A percentile compares a stretch with the other conserved stretches of the same genome.
Evolutionary conservation across 2,797 vertebrate genomes (phyloP).

Genomic region (Fundulus diaphanus): DNA sequence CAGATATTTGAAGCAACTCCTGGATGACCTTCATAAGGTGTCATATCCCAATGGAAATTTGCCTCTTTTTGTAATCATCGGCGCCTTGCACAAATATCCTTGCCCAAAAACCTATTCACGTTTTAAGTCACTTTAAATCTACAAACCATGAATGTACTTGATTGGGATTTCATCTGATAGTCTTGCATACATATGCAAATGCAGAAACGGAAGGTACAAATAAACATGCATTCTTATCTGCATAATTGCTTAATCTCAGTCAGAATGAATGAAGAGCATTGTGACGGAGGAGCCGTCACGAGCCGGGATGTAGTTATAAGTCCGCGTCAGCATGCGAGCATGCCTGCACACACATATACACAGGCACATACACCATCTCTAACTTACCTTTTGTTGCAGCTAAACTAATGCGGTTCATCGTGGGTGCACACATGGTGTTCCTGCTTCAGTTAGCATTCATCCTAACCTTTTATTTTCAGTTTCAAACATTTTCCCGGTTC

Average conservation of each 20-base stretch:
- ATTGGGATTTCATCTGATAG: not conserved
- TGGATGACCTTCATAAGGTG: constrained; percentile 10
- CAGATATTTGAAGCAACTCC: constrained; percentile 24
- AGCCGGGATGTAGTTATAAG: too few relatives aligned
- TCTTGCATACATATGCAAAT: constrained; percentile 9
- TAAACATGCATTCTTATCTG: not conserved
- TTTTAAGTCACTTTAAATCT: constrained; percentile 20
- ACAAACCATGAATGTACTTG: not conserved
- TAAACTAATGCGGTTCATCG: too few relatives aligned
- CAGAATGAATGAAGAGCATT: not conserved
- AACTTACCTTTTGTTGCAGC: too few relatives aligned
- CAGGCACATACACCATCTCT: too few relatives aligned
- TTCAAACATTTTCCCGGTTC: too few relatives aligned
- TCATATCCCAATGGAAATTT: constrained; percentile 19
- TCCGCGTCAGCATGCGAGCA: too few relatives aligned
- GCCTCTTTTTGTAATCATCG: constrained; percentile 21
- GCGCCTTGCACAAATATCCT: not conserved
- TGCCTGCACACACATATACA: too few relatives aligned
- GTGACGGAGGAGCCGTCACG: too few relatives aligned
- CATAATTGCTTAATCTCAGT: not conserved
- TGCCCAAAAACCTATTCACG: not conserved
- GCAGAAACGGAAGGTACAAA: not conserved
- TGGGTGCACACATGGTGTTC: too few relatives aligned
- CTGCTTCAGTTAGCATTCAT: too few relatives aligned
- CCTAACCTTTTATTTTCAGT: too few relatives aligned